phyloP scores from a whole-genome alignment of 2,113 vertebrate species.

The Gambusia affinis region DNA sequence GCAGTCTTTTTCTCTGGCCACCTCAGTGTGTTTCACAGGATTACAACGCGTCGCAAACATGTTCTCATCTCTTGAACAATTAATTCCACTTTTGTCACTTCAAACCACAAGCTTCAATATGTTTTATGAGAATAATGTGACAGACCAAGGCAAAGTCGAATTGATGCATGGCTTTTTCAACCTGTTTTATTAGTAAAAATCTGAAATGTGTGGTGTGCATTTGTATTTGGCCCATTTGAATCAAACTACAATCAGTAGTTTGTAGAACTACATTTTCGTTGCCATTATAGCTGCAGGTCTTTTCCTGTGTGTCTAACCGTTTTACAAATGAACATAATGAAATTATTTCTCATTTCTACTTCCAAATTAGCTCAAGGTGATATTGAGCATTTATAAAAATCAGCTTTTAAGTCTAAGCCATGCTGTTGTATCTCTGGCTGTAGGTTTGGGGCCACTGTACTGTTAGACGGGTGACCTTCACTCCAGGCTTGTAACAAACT shows the following conservation, averaged over 20 bases:
- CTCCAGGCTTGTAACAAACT: background rate
- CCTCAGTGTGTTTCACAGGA: background rate
- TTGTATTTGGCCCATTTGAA: too few species aligned
- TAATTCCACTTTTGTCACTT: background rate
- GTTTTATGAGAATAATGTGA: background rate
- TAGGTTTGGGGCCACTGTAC: background rate
- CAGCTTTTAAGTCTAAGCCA: background rate
- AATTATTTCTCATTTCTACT: background rate
- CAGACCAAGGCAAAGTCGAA: background rate
- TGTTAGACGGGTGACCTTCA: background rate
- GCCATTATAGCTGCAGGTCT: too few species aligned
- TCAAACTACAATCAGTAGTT: background rate
- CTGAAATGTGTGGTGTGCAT: too few species aligned
- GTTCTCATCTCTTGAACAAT: background rate
- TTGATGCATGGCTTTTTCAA: background rate
- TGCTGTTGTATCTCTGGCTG: background rate
- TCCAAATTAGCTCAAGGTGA: background rate
- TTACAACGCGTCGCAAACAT: background rate
- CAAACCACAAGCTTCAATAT: too few species aligned
- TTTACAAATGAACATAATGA: background rate
- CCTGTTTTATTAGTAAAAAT: too few species aligned
- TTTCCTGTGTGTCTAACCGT: too few species aligned
- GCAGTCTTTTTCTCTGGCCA: conserved; percentile 25
- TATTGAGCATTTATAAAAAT: background rate
- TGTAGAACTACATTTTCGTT: background rate